Percentiles rank a stretch among this genome's conserved stretches.
Evolutionary conservation across 2,797 vertebrate species (phyloP).

Genomic region (Pipistrellus pipistrellus): DNA sequence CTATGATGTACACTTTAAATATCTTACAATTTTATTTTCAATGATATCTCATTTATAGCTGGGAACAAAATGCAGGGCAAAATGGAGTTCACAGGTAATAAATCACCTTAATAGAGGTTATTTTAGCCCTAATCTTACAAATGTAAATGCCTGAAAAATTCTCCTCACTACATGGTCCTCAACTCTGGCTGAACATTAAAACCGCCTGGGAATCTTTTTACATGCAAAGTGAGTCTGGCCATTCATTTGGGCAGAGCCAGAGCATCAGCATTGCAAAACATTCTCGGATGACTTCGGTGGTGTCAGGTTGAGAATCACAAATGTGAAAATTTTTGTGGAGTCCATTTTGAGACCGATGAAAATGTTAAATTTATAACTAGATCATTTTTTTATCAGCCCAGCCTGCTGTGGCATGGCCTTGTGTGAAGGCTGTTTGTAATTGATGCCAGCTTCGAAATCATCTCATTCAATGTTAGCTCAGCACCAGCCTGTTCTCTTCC

Average conservation of each 20-base stretch:
- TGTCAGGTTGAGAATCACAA: background rate
- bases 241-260: background rate
- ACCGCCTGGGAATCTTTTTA: background rate
- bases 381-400: background rate
- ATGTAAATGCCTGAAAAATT: background rate
- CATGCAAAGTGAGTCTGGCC: background rate
- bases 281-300: background rate
- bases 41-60: background rate
- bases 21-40: background rate
- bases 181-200: background rate
- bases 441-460: conserved; percentile 59
- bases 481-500: conserved; percentile 23
- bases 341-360: conserved; percentile 27
- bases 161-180: background rate
- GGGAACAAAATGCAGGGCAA: background rate
- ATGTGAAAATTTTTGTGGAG: background rate
- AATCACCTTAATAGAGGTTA: background rate
- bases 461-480: conserved; percentile 57
- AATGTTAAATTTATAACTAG: conserved; percentile 6
- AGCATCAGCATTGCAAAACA: background rate
- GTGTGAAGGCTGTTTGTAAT: conserved; percentile 49
- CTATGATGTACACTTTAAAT: background rate
- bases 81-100: background rate
- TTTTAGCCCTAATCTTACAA: background rate
- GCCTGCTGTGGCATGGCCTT: background rate